Base-by-base conservation (phyloP, 1,140 invertebrate species). In the Oncopodura yosiiana region DNA sequence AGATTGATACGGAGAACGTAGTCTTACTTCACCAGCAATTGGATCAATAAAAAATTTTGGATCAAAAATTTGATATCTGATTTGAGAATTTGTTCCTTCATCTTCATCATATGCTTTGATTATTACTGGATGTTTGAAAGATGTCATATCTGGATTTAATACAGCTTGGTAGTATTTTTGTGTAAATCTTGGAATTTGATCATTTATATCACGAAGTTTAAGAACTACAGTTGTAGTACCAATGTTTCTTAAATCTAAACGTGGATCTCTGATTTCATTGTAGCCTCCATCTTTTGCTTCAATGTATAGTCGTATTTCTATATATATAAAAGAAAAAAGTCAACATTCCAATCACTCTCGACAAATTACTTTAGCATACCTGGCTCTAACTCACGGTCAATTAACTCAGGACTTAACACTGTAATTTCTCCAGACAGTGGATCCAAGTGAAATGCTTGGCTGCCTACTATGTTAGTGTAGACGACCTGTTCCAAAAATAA, bases 381-480 rank as follows among this genome's bases (percentile, higher is more conserved):
- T 52, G 81, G 74, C 65, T 79, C 79, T 11, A 77, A 71, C 73
- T 96, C 91, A 37, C 91, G 77, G 70, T 95, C 91, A 49, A 95
- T 48, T 5, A 83, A 19, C 77, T 76, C 44, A 80, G 77, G 49
- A 77, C 80, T 62, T 82, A 80, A 80, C 1, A 92, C 80, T 1
- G 81, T 83, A 50, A 96, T 83, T 21, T 83, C 66, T 5, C 92
- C 92, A 9, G 81, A 81, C 34, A 81, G 71, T 21, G 83, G 76
- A 71, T 95, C 81, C 60, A 96, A 75, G 46, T 74, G 70, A 57
- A 95, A 81, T 79, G 64, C 83, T 83, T 82, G 75, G 60, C 80
- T 76, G 27, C 87, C 87, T 59, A 79, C 73, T 65, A 92, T 80
- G 46, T 74, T 73, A 37, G 85, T 87, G 66, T 87, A 91, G 43